These are phyloP conservation scores for Parauchenoglanis ngamensis DNA, from an alignment of 2,797 vertebrate genomes.

Conservation along the genomic window DNA sequence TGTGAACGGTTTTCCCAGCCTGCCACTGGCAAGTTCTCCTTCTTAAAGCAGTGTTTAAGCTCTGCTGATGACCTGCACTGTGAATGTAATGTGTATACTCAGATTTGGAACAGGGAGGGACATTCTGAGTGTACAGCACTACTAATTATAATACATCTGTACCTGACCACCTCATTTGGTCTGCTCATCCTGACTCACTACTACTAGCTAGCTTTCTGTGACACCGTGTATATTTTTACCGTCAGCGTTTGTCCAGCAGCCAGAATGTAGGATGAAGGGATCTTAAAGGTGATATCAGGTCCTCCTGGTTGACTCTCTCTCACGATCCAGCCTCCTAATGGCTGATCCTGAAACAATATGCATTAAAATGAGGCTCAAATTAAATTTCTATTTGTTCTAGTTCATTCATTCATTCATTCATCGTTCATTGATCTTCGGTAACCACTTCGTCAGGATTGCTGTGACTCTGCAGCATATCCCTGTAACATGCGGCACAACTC, in stretches of 20 bases:
- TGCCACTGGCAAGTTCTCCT: neutral
- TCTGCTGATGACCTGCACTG: neutral
- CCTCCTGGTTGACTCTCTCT: slow-evolving; percentile 65
- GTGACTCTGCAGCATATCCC: neutral
- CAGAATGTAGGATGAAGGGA: slow-evolving; percentile 75
- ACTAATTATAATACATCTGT: neutral
- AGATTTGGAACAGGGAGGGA: neutral
- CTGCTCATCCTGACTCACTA: neutral
- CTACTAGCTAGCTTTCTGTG: neutral
- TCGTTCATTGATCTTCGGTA: neutral
- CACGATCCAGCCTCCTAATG: slow-evolving; percentile 77
- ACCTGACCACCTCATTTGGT: neutral
- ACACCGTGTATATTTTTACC: slow-evolving; percentile 67
- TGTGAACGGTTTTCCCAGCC: neutral
- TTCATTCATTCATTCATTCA: neutral
- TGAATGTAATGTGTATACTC: neutral
- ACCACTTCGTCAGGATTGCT: neutral
- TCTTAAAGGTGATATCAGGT: slow-evolving; percentile 75
- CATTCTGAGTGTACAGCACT: neutral
- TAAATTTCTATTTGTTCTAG: neutral
- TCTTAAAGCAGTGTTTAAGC: neutral
- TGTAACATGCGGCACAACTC: neutral
- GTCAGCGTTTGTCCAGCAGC: slow-evolving; percentile 77
- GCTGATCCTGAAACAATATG: slow-evolving; percentile 74
- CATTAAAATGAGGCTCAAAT: neutral